A percentile compares a stretch with the other conserved stretches of the same genome.
Conservation (phyloP, 2,797 vertebrate genomes). For the Apodemus agrarius region DNA sequence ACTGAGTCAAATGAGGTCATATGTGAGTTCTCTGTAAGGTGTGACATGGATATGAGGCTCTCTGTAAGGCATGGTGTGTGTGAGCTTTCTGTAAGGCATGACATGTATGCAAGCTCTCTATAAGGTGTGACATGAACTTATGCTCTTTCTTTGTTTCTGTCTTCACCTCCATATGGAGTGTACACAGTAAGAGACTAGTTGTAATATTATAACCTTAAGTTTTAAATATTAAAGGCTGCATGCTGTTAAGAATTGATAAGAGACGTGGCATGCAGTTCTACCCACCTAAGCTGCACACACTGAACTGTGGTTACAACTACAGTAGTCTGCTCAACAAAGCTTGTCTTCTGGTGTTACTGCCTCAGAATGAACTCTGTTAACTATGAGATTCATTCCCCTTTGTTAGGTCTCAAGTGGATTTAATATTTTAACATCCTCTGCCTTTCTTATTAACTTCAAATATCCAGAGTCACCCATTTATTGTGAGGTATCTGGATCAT, state of each 20-base stretch:
- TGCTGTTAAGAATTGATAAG: slow-evolving; percentile 20
- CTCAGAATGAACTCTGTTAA: slow-evolving; percentile 10
- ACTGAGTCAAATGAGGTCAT: slow-evolving; percentile 9
- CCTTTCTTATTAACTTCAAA: slow-evolving; percentile 50
- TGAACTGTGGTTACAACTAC: slow-evolving; percentile 29
- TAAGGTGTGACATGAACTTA: slow-evolving; percentile 1
- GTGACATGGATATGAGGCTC: not conserved
- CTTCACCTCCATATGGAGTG: not conserved
- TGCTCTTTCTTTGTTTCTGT: not conserved
- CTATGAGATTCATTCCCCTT: not conserved
- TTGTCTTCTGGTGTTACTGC: slow-evolving; percentile 30
- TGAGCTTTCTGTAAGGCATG: slow-evolving; percentile 17
- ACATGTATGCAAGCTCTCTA: not conserved
- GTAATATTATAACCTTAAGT: slow-evolving; percentile 9
- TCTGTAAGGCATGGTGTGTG: not conserved
- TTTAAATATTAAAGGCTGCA: slow-evolving; percentile 57
- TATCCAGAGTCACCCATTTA: slow-evolving; percentile 45
- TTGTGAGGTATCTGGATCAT: not conserved
- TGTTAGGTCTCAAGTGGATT: slow-evolving; percentile 21
- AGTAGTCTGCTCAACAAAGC: slow-evolving; percentile 18
- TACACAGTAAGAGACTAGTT: not conserved
- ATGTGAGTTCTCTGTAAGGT: slow-evolving; percentile 26
- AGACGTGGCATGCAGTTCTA: not conserved
- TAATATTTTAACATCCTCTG: slow-evolving; percentile 18
- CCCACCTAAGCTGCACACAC: not conserved